Conservation (phyloP, 2,797 vertebrate genomes). For the Oreonectes daqikongensis region DNA sequence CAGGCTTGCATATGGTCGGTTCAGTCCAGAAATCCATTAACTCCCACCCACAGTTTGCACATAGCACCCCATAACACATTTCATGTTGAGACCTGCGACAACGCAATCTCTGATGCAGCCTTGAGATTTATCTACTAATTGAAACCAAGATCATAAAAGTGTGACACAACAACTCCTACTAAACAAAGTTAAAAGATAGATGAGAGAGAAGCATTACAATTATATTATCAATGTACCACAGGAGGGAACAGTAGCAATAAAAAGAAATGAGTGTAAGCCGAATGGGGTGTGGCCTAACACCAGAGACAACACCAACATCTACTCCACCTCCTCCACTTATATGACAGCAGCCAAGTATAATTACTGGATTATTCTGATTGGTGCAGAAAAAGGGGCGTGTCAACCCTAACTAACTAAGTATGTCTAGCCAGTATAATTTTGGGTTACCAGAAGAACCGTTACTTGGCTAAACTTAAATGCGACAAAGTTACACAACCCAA, state of each 20-base stretch:
- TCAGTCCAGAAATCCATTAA: slow-evolving; percentile 29
- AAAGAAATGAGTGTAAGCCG: too few relatives aligned
- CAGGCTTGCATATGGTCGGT: slow-evolving; percentile 44
- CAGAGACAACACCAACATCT: neutral
- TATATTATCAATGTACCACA: too few relatives aligned
- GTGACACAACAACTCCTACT: too few relatives aligned
- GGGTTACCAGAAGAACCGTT: too few relatives aligned
- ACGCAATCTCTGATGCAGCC: slow-evolving; percentile 24
- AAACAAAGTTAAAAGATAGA: too few relatives aligned
- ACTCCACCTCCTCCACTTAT: neutral
- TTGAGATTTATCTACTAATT: slow-evolving; percentile 22
- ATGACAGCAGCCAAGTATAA: neutral
- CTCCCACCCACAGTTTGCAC: slow-evolving; percentile 37
- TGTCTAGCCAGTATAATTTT: too few relatives aligned
- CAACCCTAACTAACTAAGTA: too few relatives aligned
- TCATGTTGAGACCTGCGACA: slow-evolving; percentile 19
- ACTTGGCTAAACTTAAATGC: too few relatives aligned
- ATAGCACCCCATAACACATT: slow-evolving; percentile 19
- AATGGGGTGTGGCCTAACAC: too few relatives aligned
- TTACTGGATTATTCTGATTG: neutral
- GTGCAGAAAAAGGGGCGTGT: neutral
- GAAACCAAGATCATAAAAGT: neutral
- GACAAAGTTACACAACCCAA: too few relatives aligned
- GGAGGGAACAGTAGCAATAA: too few relatives aligned
- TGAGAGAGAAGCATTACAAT: too few relatives aligned